These are phyloP conservation scores for Holothuria scabra DNA, from an alignment of 53 echinoderm and acorn worm species.

Conservation along the genomic window DNA sequence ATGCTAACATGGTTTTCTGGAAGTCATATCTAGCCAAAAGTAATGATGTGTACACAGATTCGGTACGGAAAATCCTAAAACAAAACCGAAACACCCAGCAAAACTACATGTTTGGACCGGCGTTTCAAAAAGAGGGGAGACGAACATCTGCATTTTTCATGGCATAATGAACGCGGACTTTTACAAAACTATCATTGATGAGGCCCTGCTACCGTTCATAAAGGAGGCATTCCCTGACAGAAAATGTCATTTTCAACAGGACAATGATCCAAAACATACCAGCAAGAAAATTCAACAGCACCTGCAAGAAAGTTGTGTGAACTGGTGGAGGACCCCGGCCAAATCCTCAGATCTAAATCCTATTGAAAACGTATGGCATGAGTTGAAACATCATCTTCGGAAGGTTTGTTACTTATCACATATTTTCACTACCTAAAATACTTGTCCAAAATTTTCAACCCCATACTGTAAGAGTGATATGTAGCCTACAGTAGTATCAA, in stretches of 20 bases:
- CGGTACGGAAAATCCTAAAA: background rate
- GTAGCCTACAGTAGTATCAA: no score
- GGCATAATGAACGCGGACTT: constrained; percentile 51
- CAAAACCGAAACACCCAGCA: constrained; percentile 47
- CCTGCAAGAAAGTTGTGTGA: no score
- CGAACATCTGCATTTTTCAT: constrained; percentile 46
- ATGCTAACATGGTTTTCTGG: constrained; percentile 51
- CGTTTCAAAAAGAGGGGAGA: constrained; percentile 39
- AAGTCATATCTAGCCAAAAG: constrained; percentile 11
- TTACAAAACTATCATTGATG: constrained; percentile 43
- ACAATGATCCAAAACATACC: constrained; percentile 60
- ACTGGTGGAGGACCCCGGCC: no score
- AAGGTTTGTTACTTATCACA: no score
- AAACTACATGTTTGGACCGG: constrained; percentile 62
- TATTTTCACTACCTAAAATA: no score
- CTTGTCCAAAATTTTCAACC: no score
- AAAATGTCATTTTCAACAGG: constrained; percentile 57
- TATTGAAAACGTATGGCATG: no score
- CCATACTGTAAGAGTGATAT: no score
- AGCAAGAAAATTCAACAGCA: no score
- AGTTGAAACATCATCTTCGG: no score
- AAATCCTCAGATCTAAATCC: no score
- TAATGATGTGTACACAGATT: constrained; percentile 17
- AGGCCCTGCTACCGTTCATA: constrained; percentile 53
- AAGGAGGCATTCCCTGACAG: constrained; percentile 3